Conservation (phyloP, 2,797 vertebrate genomes). For the Diglossa cyanea region DNA sequence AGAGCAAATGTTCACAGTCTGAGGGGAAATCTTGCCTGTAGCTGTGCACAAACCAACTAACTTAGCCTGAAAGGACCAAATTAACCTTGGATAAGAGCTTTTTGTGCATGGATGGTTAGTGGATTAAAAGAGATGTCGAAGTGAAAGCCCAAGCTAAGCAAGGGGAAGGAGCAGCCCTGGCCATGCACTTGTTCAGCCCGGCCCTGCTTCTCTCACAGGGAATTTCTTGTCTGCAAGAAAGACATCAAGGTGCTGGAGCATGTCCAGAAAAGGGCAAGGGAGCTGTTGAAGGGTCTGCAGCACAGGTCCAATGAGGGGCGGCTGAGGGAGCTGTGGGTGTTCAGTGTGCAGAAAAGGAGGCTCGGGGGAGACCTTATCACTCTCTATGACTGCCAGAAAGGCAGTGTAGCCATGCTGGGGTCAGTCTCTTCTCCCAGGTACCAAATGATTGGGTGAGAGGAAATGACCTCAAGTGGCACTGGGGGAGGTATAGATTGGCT, state of each 20-base stretch:
- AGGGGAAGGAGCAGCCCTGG: not conserved
- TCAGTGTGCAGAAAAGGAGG: not conserved
- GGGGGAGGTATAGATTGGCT: too few species aligned
- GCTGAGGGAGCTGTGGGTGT: not conserved
- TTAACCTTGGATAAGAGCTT: constrained; percentile 60
- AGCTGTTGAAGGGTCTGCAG: not conserved
- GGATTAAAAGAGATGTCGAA: not conserved
- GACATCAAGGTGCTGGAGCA: fast-evolving
- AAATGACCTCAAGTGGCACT: not conserved
- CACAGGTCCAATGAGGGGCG: not conserved
- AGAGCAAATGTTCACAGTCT: not conserved
- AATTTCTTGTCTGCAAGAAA: not conserved
- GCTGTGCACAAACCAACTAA: constrained; percentile 34
- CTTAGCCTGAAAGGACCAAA: constrained; percentile 60
- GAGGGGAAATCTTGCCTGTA: constrained; percentile 48
- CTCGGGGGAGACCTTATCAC: not conserved
- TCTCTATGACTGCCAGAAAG: not conserved
- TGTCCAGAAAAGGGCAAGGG: not conserved
- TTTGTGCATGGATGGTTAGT: constrained; percentile 45
- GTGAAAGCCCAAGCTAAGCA: not conserved
- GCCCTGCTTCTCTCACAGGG: not conserved
- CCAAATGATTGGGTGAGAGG: not conserved
- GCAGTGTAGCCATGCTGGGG: fast-evolving
- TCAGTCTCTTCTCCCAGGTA: fast-evolving
- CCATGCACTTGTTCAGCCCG: fast-evolving